Conservation (phyloP, 2,113 vertebrate genomes). For the Climacteris rufus region DNA sequence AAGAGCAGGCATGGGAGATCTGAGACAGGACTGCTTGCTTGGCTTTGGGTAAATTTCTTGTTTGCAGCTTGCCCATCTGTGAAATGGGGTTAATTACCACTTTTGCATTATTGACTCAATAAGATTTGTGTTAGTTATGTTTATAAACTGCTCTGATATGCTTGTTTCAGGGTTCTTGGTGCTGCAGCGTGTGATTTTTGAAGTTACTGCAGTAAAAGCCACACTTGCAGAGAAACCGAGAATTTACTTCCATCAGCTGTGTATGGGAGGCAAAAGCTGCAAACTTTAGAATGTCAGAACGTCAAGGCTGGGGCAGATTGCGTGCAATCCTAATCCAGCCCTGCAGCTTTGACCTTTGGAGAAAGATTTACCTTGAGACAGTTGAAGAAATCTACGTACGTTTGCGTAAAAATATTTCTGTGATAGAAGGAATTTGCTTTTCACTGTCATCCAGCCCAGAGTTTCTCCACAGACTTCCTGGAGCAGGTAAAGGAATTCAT, state of each 20-base stretch:
- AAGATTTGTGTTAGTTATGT: neutral
- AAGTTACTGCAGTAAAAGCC: neutral
- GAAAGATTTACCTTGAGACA: slow-evolving; percentile 26
- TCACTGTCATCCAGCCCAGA: neutral
- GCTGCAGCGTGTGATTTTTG: neutral
- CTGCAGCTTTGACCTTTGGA: slow-evolving; percentile 64
- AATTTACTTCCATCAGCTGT: neutral
- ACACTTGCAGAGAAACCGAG: neutral
- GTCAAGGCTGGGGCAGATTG: slow-evolving; percentile 30
- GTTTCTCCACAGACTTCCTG: neutral
- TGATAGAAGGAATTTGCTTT: neutral
- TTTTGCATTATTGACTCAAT: neutral
- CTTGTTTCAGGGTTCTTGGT: neutral
- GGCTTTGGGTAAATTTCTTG: neutral
- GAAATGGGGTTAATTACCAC: slow-evolving; percentile 24
- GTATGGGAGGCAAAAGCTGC: neutral
- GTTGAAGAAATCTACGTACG: neutral
- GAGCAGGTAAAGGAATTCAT: neutral
- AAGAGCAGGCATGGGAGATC: neutral
- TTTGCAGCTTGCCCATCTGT: neutral
- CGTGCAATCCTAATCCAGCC: slow-evolving; percentile 62
- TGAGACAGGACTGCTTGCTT: neutral
- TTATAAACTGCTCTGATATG: slow-evolving; percentile 3
- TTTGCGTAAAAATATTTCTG: slow-evolving; percentile 8
- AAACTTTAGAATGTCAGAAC: slow-evolving; percentile 35